Percentiles rank a stretch among this genome's conserved stretches.
Conservation (phyloP, 2,113 vertebrate species). For the Sinocyclocheilus rhinocerous region DNA sequence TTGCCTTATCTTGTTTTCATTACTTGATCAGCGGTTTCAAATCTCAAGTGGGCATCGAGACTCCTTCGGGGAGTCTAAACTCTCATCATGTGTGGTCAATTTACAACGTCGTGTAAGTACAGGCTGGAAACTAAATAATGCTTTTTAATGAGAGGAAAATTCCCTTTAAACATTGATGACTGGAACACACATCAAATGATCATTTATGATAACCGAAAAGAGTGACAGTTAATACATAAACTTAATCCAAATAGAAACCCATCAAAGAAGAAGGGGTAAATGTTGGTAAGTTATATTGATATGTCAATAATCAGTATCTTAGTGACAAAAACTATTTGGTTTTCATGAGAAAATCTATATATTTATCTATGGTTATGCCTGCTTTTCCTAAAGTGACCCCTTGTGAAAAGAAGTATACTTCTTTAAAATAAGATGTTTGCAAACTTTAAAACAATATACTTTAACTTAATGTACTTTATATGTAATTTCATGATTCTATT, state of each 20-base stretch:
- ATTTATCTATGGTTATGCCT: background rate
- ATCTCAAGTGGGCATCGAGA: slow-evolving; percentile 9
- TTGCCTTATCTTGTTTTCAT: slow-evolving; percentile 37
- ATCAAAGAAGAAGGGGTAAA: background rate
- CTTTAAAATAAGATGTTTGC: background rate
- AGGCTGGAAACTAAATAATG: slow-evolving; percentile 65
- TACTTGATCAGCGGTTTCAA: slow-evolving; percentile 31
- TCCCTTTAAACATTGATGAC: slow-evolving; percentile 60
- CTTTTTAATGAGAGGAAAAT: slow-evolving; percentile 62
- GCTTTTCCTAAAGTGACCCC: background rate
- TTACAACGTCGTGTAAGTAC: slow-evolving; percentile 72
- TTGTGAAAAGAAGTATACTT: background rate
- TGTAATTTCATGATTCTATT: background rate
- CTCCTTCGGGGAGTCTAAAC: background rate
- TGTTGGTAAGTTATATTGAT: background rate
- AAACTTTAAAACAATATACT: background rate
- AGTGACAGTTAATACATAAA: background rate
- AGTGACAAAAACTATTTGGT: background rate
- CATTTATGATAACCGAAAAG: background rate
- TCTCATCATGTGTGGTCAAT: slow-evolving; percentile 71
- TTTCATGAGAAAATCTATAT: background rate
- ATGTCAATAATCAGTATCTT: background rate
- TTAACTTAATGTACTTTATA: background rate
- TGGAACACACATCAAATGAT: slow-evolving; percentile 41
- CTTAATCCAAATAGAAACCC: background rate